phyloP scores from a whole-genome alignment of 2,797 vertebrate species.

The Eulemur mongoz region DNA sequence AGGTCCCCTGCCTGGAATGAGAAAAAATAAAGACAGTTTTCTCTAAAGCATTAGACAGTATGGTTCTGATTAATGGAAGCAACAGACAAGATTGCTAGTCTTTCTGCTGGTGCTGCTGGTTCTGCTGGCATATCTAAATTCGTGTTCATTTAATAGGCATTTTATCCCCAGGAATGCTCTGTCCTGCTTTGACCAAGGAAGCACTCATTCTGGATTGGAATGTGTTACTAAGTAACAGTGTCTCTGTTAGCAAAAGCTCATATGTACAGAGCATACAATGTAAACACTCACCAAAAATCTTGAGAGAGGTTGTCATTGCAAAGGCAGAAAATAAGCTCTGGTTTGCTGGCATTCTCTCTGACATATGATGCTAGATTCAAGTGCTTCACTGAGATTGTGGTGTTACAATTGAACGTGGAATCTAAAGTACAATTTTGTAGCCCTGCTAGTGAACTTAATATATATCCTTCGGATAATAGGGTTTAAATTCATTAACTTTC shows the following conservation, averaged over 20 bases:
- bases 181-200: neutral
- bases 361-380: constrained; percentile 3
- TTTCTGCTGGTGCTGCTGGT: constrained; percentile 5
- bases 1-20: neutral
- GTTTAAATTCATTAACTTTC: constrained; percentile 59
- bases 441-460: neutral
- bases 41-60: neutral
- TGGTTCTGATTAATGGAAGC: constrained; percentile 7
- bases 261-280: neutral
- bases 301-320: neutral
- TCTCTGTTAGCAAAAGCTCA: neutral
- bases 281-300: neutral
- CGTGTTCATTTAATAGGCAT: neutral
- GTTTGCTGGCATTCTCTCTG: neutral
- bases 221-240: neutral
- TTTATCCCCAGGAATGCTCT: neutral
- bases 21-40: constrained; percentile 20
- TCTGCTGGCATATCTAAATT: neutral
- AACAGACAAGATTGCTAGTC: neutral
- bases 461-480: constrained; percentile 6
- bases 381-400: neutral
- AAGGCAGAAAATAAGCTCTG: neutral
- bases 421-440: constrained; percentile 40
- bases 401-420: constrained; percentile 33
- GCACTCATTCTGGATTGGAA: neutral